Conservation (phyloP, 2,113 vertebrate species). For the Chitala chitala region DNA sequence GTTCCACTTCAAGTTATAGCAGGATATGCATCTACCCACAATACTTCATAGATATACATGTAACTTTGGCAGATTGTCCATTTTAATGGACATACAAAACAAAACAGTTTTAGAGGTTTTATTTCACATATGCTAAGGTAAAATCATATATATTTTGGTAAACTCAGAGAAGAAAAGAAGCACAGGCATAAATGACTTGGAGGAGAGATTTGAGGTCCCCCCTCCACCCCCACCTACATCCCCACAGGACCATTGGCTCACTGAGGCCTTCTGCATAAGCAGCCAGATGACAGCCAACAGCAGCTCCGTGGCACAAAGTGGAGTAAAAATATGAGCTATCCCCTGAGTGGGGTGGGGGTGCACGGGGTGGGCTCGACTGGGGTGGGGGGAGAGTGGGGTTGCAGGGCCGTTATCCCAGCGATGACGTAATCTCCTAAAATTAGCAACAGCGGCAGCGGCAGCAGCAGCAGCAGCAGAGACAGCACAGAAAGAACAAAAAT, state of each 20-base stretch:
- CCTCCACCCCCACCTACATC: too few relatives aligned
- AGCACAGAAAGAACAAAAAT: constrained; percentile 40
- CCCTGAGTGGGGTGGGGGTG: constrained; percentile 33
- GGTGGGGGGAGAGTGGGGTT: constrained; percentile 19
- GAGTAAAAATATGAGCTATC: constrained; percentile 59
- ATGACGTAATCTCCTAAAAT: constrained; percentile 80
- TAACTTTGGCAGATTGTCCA: too few relatives aligned
- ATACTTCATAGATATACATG: too few relatives aligned
- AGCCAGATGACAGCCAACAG: constrained; percentile 42
- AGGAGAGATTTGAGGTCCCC: too few relatives aligned
- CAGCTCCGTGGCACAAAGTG: constrained; percentile 41
- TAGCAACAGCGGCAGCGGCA: constrained; percentile 61
- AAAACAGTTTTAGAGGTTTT: too few relatives aligned
- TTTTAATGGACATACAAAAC: too few relatives aligned
- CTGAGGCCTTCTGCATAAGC: constrained; percentile 38
- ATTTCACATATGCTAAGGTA: too few relatives aligned
- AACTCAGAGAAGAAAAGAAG: too few relatives aligned
- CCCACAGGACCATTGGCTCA: constrained; percentile 32
- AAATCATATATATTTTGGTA: too few relatives aligned
- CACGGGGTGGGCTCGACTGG: not conserved
- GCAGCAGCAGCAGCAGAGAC: constrained; percentile 59
- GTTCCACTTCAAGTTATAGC: too few relatives aligned
- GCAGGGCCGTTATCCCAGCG: constrained; percentile 65
- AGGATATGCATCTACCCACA: too few relatives aligned
- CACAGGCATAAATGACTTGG: too few relatives aligned